phyloP scores from a whole-genome alignment of 1,140 invertebrate species.

The Colletes gigas region DNA sequence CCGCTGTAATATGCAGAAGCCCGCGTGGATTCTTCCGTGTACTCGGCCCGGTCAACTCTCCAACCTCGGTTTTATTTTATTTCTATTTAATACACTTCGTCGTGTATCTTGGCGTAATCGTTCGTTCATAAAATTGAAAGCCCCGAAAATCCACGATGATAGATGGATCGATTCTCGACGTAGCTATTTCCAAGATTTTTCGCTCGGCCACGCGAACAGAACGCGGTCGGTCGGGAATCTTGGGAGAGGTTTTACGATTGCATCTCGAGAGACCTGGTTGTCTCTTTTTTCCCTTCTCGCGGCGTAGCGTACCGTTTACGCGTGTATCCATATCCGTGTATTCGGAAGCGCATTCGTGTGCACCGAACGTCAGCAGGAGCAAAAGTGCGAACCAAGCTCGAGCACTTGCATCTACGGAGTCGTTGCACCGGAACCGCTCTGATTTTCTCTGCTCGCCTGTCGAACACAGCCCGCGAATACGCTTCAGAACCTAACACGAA shows the following conservation, averaged over 20 bases:
- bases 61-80: slow-evolving; percentile 53
- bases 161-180: too few species aligned
- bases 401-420: slow-evolving; percentile 4
- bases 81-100: slow-evolving; percentile 45
- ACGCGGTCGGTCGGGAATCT: slow-evolving; percentile 34
- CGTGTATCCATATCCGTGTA: neutral
- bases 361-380: slow-evolving; percentile 3
- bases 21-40: slow-evolving; percentile 30
- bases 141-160: too few species aligned
- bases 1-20: slow-evolving; percentile 29
- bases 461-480: slow-evolving; percentile 3
- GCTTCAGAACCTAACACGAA: neutral
- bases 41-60: slow-evolving; percentile 21
- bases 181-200: slow-evolving; percentile 26
- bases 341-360: neutral
- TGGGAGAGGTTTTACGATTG: slow-evolving; percentile 54
- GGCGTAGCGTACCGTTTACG: neutral
- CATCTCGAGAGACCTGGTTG: neutral
- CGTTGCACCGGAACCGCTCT: slow-evolving; percentile 55
- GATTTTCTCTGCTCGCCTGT: slow-evolving; percentile 42
- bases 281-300: neutral
- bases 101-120: slow-evolving; percentile 17
- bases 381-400: slow-evolving; percentile 9
- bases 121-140: too few species aligned
- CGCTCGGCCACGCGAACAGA: slow-evolving; percentile 29